Evolutionary conservation across 1,140 invertebrate genomes (phyloP), one percentile per base, ranked within the genome.

Genomic region (Helicoverpa zea): DNA sequence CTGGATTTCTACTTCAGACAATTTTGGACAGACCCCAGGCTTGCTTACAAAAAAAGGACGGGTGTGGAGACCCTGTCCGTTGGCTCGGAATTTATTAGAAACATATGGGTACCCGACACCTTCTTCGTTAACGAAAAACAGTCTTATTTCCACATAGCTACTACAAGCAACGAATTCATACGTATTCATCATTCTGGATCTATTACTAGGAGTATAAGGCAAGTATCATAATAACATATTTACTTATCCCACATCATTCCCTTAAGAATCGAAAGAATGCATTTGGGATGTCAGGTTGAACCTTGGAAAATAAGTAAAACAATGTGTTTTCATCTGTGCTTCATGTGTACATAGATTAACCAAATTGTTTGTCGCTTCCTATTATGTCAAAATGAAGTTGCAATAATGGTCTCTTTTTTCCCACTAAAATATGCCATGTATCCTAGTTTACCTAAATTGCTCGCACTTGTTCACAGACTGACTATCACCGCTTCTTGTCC

Each of bases 61-160:
- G 97, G 97, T 78, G 97, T 98, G 83, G 97, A 98, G 92, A 98
- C 97, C 87, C 96, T 98, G 70, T 98, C 97, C 86, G 98, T 98
- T 86, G 98, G 97, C 89, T 98, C 97, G 87, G 98, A 98, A 96
- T 99, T 98, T 96, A 98, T 99, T 94, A 98, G 98, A 94, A 98
- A 98, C 95, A 98, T 99, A 91, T 99, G 98, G 98, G 98, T 99
- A 91, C 98, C 98, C 85, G 98, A 99, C 95, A 99, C 98, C 83
- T 99, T 99, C 96, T 99, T 99, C 96, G 98, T 98, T 86, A 99
- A 99, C 95, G 98, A 99, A 95, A 99, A 99, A 96, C 98, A 98
- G 95, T 98, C 98, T 84, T 98, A 98, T 96, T 99, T 99, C 96
- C 98, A 99, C 96, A 98, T 98, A 94, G 98, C 98, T 83, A 99